Percentiles rank a stretch among this genome's conserved stretches.
Conservation (phyloP, 2,888 invertebrate genomes). For the Iphiclides podalirius region DNA sequence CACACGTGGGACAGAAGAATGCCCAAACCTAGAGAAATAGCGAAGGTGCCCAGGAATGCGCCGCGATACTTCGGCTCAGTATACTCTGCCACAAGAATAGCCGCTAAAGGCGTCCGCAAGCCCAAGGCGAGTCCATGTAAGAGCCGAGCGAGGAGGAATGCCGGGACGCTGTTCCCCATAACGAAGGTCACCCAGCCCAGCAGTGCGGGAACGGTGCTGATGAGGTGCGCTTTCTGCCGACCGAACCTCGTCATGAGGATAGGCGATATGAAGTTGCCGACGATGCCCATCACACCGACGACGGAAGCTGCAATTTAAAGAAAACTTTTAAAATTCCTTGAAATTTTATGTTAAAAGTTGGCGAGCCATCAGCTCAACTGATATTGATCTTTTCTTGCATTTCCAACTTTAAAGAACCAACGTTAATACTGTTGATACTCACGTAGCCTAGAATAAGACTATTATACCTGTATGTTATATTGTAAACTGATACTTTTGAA, state of each 20-base stretch:
- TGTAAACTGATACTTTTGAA: no score
- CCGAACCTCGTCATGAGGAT: slow-evolving; percentile 80
- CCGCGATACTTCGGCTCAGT: slow-evolving; percentile 82
- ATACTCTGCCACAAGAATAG: slow-evolving; percentile 80
- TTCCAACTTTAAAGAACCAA: no score
- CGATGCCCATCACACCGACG: slow-evolving; percentile 70
- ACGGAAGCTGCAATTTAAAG: slow-evolving; percentile 59
- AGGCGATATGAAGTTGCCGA: slow-evolving; percentile 71
- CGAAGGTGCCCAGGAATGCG: slow-evolving; percentile 81
- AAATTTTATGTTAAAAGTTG: neutral
- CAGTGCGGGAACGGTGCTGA: slow-evolving; percentile 71
- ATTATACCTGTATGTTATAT: no score
- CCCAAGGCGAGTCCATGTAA: slow-evolving; percentile 77
- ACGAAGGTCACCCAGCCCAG: slow-evolving; percentile 71
- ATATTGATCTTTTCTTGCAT: no score
- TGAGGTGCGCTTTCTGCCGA: slow-evolving; percentile 76
- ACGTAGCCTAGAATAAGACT: no score
- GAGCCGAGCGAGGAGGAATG: slow-evolving; percentile 63
- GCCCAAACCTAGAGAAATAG: slow-evolving; percentile 82
- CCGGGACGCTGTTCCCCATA: slow-evolving; percentile 59
- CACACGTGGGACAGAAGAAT: slow-evolving; percentile 82
- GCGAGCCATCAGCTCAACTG: no score
- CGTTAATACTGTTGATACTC: no score
- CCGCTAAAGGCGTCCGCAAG: slow-evolving; percentile 72
- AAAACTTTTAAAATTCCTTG: neutral